Base-by-base conservation (phyloP, 2,797 vertebrate genomes). In the Tapera naevia region DNA sequence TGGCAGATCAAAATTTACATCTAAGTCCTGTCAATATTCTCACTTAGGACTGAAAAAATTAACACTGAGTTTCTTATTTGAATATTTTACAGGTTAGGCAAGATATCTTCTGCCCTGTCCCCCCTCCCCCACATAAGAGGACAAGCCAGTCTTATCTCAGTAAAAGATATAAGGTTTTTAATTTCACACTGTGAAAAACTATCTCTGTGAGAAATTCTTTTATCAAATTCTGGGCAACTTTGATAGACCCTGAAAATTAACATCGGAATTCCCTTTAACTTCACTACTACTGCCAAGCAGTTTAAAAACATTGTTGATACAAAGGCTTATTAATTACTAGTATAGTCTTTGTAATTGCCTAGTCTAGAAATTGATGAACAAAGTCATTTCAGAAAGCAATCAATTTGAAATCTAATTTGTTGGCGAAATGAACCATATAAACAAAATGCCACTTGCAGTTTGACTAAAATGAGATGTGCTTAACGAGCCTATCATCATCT, bases 331-430 rank as follows among this genome's bases (percentile, higher is more conserved):
- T 98, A 98, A 98, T 98, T 98, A 97, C 95, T 74, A 94, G 86
- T 91, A 96, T 96, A 96, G 97, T 95, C 94, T 97, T 97, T 96
- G 89, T 97, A 98, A 98, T 98, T 97, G 96, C 97, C 80, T 97
- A 86, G 79, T 95, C 97, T 96, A 95, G 88, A 96, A 97, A 97
- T 92, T 97, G 97, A 98, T 98, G 98, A 98, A 98, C 96, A 97
- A 98, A 98, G 97, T 96, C 94, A 97, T 98, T 98, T 96, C 94
- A 91, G 96, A 98, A 97, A 97, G 98, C 97, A 97, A 97, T 98
- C 97, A 97, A 97, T 98, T 97, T 97, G 95, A 98, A 98, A 98
- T 98, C 97, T 98, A 98, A 98, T 98, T 98, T 98, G 98, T 98
- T 97, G 97, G 97, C 78, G 97, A 98, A 98, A 98, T 98, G 98